phyloP scores from a whole-genome alignment of 2,888 invertebrate genomes.

The Ariolimax columbianus region DNA sequence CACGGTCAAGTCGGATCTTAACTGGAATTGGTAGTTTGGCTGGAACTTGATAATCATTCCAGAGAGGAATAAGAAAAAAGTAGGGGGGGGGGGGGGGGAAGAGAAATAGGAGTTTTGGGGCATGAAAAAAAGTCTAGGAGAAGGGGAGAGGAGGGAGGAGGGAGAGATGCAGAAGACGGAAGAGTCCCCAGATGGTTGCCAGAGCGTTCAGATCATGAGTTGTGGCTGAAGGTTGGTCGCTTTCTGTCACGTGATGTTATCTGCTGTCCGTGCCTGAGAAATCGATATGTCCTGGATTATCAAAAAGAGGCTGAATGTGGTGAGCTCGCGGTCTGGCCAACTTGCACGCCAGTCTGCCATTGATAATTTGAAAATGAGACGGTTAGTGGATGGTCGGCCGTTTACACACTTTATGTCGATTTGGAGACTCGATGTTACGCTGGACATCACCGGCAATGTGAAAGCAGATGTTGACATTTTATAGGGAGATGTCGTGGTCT shows the following conservation, averaged over 20 bases:
- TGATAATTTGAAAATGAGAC: conserved; percentile 15
- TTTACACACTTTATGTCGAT: background rate
- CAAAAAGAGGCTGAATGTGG: conserved; percentile 29
- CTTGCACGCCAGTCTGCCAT: background rate
- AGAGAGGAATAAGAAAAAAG: background rate
- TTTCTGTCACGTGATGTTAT: conserved; percentile 14
- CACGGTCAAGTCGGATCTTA: too few species aligned
- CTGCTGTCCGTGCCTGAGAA: background rate
- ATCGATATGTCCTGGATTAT: conserved; percentile 36
- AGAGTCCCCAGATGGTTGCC: background rate
- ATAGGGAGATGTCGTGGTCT: too few species aligned
- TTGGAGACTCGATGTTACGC: too few species aligned
- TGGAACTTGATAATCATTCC: background rate
- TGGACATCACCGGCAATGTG: too few species aligned
- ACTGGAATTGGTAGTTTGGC: too few species aligned
- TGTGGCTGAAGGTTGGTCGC: conserved; percentile 4
- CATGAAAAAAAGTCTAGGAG: too few species aligned
- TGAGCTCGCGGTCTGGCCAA: background rate
- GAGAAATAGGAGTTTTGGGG: too few species aligned
- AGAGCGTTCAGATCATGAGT: background rate
- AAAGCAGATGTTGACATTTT: too few species aligned
- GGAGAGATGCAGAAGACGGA: background rate
- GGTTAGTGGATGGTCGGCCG: background rate
- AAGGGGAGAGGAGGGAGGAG: background rate
- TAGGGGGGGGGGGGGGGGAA: background rate